Conservation (phyloP, 2,797 vertebrate species). For the Sciaenops ocellatus region DNA sequence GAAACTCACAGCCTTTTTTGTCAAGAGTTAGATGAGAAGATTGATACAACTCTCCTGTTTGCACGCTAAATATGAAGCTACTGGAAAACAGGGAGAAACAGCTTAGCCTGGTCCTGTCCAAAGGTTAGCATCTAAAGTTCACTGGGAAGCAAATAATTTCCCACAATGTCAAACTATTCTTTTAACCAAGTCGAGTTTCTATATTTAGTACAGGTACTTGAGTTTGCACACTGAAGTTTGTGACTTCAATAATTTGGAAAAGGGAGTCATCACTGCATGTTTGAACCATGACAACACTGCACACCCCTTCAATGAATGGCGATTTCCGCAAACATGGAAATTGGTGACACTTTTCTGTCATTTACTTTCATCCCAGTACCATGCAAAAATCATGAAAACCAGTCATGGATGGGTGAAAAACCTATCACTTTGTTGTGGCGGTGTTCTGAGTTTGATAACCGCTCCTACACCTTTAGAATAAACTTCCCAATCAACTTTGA, state of each 20-base stretch:
- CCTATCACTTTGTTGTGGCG: background rate
- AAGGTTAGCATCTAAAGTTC: background rate
- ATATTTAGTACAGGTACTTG: background rate
- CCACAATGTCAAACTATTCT: background rate
- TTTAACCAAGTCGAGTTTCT: background rate
- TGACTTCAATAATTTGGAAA: background rate
- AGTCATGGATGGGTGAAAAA: background rate
- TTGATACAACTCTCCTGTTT: no score
- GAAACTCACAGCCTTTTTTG: no score
- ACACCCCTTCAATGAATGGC: background rate
- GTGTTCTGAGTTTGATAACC: background rate
- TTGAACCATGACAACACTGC: background rate
- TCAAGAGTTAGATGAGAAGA: no score
- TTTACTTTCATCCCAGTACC: background rate
- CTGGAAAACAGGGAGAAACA: background rate
- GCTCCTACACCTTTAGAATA: background rate
- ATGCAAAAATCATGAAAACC: slow-evolving; percentile 1
- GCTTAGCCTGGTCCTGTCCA: no score
- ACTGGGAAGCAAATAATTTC: background rate
- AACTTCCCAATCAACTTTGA: background rate
- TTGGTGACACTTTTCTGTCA: background rate
- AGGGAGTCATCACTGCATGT: background rate
- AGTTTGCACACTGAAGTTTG: background rate
- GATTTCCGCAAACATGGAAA: background rate
- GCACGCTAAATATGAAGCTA: background rate